Conservation (phyloP, 2,888 invertebrate species). For the Lingula anatina region DNA sequence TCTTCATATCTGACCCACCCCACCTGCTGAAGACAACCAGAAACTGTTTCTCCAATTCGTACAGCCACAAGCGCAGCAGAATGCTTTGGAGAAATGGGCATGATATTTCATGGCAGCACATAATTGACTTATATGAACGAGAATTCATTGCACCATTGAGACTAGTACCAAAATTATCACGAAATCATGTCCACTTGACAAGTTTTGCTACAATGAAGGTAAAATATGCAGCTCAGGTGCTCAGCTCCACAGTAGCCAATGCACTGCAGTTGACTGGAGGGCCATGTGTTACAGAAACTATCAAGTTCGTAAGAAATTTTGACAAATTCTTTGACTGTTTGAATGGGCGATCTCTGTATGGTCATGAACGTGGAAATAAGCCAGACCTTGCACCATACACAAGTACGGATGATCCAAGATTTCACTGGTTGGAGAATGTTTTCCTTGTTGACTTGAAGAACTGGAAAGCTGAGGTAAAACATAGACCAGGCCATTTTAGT, state of each 20-base stretch:
- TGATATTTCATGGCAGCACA: conserved; percentile 8
- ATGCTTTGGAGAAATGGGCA: conserved; percentile 8
- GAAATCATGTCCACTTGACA: conserved; percentile 8
- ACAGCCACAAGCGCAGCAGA: conserved; percentile 5
- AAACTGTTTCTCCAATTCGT: conserved; percentile 10
- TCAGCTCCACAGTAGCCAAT: conserved; percentile 10
- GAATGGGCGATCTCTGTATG: not conserved
- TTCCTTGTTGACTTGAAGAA: not conserved
- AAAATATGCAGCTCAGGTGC: conserved; percentile 6
- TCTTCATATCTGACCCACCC: conserved; percentile 11
- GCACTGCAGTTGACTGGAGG: conserved; percentile 6
- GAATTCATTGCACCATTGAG: conserved; percentile 5
- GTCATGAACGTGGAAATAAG: not conserved
- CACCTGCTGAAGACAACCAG: conserved; percentile 11
- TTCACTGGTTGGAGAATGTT: not conserved
- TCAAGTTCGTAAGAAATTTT: not conserved
- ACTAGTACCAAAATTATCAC: conserved; percentile 10
- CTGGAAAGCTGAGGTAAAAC: not conserved
- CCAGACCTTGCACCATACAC: not conserved
- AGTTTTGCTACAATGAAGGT: conserved; percentile 1
- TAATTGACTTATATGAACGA: conserved; percentile 11
- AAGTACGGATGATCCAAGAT: not conserved
- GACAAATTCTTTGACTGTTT: not conserved
- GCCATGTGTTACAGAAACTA: not conserved
- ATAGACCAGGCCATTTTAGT: not conserved